phyloP scores from a whole-genome alignment of 2,797 vertebrate genomes.

The Hyperoplus immaculatus region DNA sequence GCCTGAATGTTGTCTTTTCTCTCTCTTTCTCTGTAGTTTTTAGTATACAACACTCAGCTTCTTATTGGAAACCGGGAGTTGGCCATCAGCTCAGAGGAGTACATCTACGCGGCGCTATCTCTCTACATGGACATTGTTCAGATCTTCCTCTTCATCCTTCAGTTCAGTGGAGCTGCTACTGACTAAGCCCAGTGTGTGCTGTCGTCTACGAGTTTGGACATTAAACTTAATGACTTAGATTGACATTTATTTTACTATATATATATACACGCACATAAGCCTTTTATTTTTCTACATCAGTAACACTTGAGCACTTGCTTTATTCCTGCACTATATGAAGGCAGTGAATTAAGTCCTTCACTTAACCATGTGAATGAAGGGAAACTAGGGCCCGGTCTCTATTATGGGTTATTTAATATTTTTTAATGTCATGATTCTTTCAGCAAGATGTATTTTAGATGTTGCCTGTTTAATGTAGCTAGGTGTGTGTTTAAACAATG shows the following conservation, averaged over 20 bases:
- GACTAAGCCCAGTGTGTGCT: constrained; percentile 59
- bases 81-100: constrained; percentile 94
- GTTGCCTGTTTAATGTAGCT: neutral
- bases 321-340: constrained; percentile 25
- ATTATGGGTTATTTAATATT: constrained; percentile 13
- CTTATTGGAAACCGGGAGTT: constrained; percentile 94
- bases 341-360: constrained; percentile 1
- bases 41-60: constrained; percentile 95
- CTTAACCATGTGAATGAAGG: constrained; percentile 26
- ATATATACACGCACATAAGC: constrained; percentile 1
- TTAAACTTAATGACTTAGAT: no score
- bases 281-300: neutral
- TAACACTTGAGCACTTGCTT: constrained; percentile 43
- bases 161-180: constrained; percentile 85
- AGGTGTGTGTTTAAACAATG: constrained; percentile 2
- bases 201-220: neutral
- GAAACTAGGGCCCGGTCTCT: neutral
- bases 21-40: constrained; percentile 84
- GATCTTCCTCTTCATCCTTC: constrained; percentile 94
- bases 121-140: constrained; percentile 95
- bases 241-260: no score
- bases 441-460: neutral
- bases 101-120: constrained; percentile 92
- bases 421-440: neutral
- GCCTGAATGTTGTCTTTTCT: neutral